Evolutionary conservation across 2,113 vertebrate genomes (phyloP).

Genomic region (Lanius collurio): DNA sequence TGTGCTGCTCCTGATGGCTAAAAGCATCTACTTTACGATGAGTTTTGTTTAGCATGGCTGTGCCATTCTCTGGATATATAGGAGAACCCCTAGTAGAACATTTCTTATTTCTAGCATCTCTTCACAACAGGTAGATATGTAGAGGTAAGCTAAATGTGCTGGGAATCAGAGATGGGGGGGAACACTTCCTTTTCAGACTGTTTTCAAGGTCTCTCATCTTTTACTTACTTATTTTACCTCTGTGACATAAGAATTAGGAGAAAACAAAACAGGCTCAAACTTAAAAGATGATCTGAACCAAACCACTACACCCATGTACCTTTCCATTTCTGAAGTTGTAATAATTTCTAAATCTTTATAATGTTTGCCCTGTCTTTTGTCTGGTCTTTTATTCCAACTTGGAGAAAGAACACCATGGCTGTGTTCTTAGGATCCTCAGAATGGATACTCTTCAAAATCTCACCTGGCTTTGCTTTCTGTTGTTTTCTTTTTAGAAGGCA

Average conservation of each 20-base stretch:
- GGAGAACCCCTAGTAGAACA: background rate
- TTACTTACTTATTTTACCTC: too few species aligned
- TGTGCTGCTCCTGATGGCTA: background rate
- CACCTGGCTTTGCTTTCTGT: background rate
- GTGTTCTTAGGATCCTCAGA: background rate
- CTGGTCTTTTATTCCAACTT: background rate
- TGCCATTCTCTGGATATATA: background rate
- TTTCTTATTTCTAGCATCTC: background rate
- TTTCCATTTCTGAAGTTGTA: background rate
- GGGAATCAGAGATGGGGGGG: background rate
- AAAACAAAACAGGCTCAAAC: too few species aligned
- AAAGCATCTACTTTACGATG: background rate
- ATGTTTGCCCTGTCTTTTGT: background rate
- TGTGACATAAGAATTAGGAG: too few species aligned
- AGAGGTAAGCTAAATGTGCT: background rate
- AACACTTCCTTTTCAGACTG: background rate
- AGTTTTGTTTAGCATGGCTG: background rate
- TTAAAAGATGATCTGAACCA: too few species aligned
- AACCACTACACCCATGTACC: too few species aligned
- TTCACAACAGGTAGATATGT: background rate
- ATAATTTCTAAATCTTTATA: background rate
- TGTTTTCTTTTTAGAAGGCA: background rate
- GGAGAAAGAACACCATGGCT: background rate
- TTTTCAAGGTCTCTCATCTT: background rate
- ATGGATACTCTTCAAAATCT: background rate